A percentile compares a stretch with the other conserved stretches of the same genome.
These are phyloP conservation scores for Drosophila mayaguana DNA, from an alignment of 2,888 invertebrate species.

Conservation along the genomic window DNA sequence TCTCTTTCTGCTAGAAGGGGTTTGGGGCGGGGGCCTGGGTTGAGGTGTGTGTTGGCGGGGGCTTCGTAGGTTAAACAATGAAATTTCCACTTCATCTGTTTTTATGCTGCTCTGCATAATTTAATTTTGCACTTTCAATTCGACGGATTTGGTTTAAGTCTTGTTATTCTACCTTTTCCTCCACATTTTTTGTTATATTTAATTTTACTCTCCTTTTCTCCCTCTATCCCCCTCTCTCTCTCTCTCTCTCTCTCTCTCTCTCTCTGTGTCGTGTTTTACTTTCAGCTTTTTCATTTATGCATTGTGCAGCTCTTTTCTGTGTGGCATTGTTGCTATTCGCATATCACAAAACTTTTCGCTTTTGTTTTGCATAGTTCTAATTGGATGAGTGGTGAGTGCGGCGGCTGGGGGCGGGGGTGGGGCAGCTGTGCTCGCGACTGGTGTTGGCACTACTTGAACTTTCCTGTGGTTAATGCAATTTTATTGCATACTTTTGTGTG, in stretches of 20 bases:
- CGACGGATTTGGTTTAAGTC: conserved; percentile 47
- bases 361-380: conserved; percentile 28
- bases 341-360: conserved; percentile 37
- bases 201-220: conserved; percentile 8
- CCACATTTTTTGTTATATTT: not conserved
- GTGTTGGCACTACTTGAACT: conserved; percentile 40
- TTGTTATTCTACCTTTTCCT: conserved; percentile 24
- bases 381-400: conserved; percentile 13
- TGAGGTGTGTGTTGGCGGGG: not conserved
- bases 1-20: no score
- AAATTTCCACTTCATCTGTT: conserved; percentile 80
- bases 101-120: conserved; percentile 81
- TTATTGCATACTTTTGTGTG: conserved; percentile 69
- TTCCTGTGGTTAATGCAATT: conserved; percentile 67
- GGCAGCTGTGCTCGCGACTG: not conserved
- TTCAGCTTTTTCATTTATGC: conserved; percentile 15
- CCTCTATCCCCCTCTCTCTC: no score
- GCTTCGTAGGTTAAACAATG: conserved; percentile 74
- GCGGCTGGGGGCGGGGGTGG: not conserved
- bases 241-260: not conserved
- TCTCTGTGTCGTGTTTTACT: conserved; percentile 19
- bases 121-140: conserved; percentile 76
- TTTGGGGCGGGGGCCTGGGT: not conserved
- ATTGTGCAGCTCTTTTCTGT: conserved; percentile 6
- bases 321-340: not conserved